Conservation (phyloP, 2,797 vertebrate genomes). For the Cichlasoma orientale region DNA sequence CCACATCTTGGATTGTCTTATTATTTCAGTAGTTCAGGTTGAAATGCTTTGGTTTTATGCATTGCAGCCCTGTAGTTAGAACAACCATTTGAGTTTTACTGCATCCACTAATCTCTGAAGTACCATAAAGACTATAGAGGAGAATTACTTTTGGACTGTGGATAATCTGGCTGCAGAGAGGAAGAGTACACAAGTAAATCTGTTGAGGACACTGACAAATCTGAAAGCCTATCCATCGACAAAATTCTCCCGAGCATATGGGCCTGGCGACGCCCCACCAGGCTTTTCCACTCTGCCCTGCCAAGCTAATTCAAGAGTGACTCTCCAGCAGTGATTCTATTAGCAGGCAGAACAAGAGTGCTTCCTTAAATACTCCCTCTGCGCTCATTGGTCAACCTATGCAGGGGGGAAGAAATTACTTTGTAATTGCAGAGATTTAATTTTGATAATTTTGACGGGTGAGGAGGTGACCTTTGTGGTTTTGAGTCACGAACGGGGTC, state of each 20-base stretch:
- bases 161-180: slow-evolving; percentile 50
- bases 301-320: slow-evolving; percentile 83
- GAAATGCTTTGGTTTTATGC: background rate
- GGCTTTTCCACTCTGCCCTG: slow-evolving; percentile 81
- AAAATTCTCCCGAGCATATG: slow-evolving; percentile 78
- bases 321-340: slow-evolving; percentile 78
- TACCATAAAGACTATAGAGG: slow-evolving; percentile 23
- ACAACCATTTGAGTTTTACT: background rate
- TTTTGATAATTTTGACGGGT: slow-evolving; percentile 30
- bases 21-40: background rate
- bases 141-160: slow-evolving; percentile 41
- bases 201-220: slow-evolving; percentile 59
- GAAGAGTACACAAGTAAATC: slow-evolving; percentile 51
- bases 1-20: background rate
- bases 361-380: slow-evolving; percentile 75
- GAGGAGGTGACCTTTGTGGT: slow-evolving; percentile 27
- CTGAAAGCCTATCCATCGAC: slow-evolving; percentile 59
- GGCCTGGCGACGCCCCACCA: slow-evolving; percentile 73
- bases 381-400: slow-evolving; percentile 63
- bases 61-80: background rate
- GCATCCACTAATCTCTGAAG: slow-evolving; percentile 26
- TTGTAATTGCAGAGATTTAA: slow-evolving; percentile 37
- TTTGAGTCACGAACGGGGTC: background rate
- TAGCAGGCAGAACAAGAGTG: slow-evolving; percentile 72
- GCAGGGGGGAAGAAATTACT: background rate